These are phyloP conservation scores for Meleagris gallopavo DNA, from an alignment of 2,113 vertebrate species.

Conservation along the genomic window DNA sequence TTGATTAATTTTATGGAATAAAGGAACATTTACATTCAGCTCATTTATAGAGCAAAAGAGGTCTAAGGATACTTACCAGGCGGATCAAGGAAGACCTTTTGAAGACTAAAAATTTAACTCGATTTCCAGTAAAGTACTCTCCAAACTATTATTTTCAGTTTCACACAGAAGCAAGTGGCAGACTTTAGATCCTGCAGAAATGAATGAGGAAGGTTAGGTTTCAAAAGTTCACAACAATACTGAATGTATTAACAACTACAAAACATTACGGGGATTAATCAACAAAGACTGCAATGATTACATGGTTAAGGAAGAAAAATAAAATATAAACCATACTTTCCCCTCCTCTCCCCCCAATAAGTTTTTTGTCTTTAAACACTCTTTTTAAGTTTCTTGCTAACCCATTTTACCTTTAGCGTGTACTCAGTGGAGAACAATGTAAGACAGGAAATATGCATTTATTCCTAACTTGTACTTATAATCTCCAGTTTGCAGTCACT, in stretches of 20 bases:
- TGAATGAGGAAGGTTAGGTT: slow-evolving; percentile 64
- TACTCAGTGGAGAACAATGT: not conserved
- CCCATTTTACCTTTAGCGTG: not conserved
- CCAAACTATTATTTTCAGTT: slow-evolving; percentile 59
- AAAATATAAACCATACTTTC: not conserved
- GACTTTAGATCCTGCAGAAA: slow-evolving; percentile 50
- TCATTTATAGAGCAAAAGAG: not conserved
- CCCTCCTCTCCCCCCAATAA: not conserved
- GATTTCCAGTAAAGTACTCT: slow-evolving; percentile 13
- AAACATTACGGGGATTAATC: slow-evolving; percentile 40
- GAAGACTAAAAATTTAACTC: slow-evolving; percentile 52
- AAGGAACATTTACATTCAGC: not conserved
- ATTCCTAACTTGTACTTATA: not conserved
- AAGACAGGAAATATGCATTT: not conserved
- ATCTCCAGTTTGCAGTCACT: not conserved
- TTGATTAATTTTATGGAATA: not conserved
- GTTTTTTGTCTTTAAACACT: not conserved
- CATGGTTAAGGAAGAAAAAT: not conserved
- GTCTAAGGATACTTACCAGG: not conserved
- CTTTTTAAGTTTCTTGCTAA: not conserved
- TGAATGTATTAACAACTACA: slow-evolving; percentile 46
- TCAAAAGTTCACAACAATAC: slow-evolving; percentile 63
- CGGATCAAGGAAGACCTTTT: not conserved
- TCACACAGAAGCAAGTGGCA: slow-evolving; percentile 24
- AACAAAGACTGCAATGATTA: slow-evolving; percentile 33